These are phyloP conservation scores for Caenorhabditis remanei DNA, from an alignment of 1,140 invertebrate genomes.

Conservation along the genomic window DNA sequence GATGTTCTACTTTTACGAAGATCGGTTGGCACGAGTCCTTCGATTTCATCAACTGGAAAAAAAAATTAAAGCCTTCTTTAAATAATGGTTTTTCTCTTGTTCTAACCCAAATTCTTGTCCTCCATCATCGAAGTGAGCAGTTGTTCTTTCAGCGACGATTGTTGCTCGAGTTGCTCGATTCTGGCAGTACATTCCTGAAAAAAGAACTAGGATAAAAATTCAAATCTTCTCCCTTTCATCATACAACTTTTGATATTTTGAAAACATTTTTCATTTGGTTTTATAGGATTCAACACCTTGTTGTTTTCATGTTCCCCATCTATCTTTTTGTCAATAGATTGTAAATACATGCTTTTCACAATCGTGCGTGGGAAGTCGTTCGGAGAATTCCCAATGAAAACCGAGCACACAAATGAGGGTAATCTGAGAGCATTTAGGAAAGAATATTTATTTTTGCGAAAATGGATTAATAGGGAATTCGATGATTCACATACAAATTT, in stretches of 20 bases:
- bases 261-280: neutral
- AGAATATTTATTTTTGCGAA: neutral
- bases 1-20: constrained; percentile 37
- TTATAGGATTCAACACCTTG: neutral
- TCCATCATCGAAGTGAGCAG: constrained; percentile 62
- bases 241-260: too few relatives aligned
- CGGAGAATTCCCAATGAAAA: constrained; percentile 34
- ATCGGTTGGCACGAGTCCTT: constrained; percentile 1
- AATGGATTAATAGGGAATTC: too few relatives aligned
- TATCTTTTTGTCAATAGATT: neutral
- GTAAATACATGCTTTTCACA: neutral
- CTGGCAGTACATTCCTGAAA: constrained; percentile 64
- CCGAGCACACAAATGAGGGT: constrained; percentile 42
- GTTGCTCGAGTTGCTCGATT: constrained; percentile 66
- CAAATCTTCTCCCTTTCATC: neutral
- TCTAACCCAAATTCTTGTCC: constrained; percentile 57
- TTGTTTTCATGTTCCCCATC: neutral
- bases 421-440: constrained; percentile 31
- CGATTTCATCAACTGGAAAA: constrained; percentile 49
- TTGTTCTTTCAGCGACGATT: constrained; percentile 62
- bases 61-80: neutral
- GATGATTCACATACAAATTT: too few relatives aligned
- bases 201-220: neutral
- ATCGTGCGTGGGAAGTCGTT: constrained; percentile 20
- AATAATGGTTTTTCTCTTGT: neutral